These are phyloP conservation scores for Apostichopus californicus DNA, from an alignment of 35 echinoderm and acorn worm genomes.

Conservation along the genomic window DNA sequence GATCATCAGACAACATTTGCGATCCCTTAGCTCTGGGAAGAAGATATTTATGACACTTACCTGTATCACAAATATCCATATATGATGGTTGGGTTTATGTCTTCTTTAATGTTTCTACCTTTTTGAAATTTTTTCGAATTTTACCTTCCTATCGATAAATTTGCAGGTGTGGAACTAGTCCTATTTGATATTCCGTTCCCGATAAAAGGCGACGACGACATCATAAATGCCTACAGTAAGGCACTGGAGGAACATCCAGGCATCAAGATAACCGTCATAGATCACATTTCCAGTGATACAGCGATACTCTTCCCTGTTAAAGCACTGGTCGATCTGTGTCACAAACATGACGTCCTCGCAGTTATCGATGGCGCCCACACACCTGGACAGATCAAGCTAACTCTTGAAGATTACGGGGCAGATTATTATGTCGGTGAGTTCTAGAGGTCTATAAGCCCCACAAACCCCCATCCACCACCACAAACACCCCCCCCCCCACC, in stretches of 20 bases:
- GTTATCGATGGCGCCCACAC: conserved; percentile 90
- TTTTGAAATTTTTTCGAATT: not conserved
- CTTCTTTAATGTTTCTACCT: not conserved
- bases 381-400: conserved; percentile 71
- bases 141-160: no score
- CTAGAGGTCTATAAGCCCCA: not conserved
- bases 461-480: no score
- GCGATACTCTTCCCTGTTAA: conserved; percentile 79
- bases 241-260: conserved; percentile 48
- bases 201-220: conserved; percentile 60
- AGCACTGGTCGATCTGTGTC: conserved; percentile 72
- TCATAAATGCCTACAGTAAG: conserved; percentile 53
- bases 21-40: no score
- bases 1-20: no score
- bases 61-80: no score
- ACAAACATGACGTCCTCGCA: conserved; percentile 55
- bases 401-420: conserved; percentile 62
- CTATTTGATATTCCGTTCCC: conserved; percentile 64
- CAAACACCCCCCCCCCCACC: no score
- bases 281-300: conserved; percentile 77
- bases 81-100: no score
- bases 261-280: conserved; percentile 70
- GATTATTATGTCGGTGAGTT: conserved; percentile 68
- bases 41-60: no score
- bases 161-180: conserved; percentile 62